Conservation (phyloP, 1,140 invertebrate genomes). For the Yoshiicerus persimilis region DNA sequence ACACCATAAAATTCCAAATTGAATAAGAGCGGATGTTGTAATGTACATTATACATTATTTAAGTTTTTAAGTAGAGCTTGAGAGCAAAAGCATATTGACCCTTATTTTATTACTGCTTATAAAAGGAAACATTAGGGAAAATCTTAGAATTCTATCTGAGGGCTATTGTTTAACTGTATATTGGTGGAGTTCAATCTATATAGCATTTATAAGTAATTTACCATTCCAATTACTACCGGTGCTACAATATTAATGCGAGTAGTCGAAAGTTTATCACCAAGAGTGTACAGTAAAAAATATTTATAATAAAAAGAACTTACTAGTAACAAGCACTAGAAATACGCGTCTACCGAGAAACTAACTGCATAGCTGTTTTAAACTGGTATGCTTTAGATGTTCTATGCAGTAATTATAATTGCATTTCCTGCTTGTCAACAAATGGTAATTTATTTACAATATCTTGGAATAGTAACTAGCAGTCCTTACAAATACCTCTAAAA, state of each 20-base stretch:
- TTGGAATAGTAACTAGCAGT: too few relatives aligned
- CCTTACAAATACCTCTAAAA: too few relatives aligned
- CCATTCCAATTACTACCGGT: background rate
- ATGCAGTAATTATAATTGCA: too few relatives aligned
- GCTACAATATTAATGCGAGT: background rate
- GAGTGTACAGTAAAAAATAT: too few relatives aligned
- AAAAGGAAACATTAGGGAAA: conserved; percentile 7
- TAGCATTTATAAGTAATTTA: background rate
- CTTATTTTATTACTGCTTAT: background rate
- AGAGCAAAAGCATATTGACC: background rate
- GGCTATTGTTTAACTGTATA: background rate
- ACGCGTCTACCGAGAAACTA: too few relatives aligned
- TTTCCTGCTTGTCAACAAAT: too few relatives aligned
- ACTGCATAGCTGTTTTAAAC: background rate
- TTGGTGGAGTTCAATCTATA: background rate
- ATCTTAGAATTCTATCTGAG: background rate
- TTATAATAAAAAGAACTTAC: background rate
- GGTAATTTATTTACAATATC: too few relatives aligned
- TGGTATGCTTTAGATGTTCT: too few relatives aligned
- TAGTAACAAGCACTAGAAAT: background rate
- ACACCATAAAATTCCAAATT: background rate
- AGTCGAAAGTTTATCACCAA: background rate
- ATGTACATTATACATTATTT: background rate
- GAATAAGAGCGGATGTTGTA: conserved; percentile 8
- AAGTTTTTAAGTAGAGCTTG: background rate